Percentiles rank a stretch among this genome's conserved stretches.
Conservation (phyloP, 2,113 vertebrate genomes). For the Garra rufa region DNA sequence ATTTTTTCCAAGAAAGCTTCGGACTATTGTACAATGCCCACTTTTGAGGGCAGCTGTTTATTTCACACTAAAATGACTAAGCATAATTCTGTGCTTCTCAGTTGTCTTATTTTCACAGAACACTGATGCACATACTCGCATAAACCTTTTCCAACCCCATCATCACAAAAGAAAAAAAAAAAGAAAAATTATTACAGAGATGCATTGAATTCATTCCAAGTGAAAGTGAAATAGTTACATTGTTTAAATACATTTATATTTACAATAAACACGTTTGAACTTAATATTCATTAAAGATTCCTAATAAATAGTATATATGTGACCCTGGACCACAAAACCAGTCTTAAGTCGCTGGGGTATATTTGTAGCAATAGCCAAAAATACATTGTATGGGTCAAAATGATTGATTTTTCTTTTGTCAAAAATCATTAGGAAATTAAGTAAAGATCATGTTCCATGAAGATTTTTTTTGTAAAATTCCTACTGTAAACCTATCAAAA, state of each 20-base stretch:
- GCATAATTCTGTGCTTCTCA: slow-evolving; percentile 43
- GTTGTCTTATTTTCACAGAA: slow-evolving; percentile 50
- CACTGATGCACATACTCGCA: background rate
- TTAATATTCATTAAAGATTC: too few species aligned
- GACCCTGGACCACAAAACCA: too few species aligned
- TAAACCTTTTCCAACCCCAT: background rate
- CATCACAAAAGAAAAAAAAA: background rate
- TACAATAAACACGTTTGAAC: background rate
- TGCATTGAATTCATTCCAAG: background rate
- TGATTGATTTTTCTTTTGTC: too few species aligned
- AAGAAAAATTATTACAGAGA: background rate
- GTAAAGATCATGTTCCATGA: too few species aligned
- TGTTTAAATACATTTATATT: background rate
- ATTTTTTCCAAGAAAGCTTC: slow-evolving; percentile 48
- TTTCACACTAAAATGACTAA: slow-evolving; percentile 68
- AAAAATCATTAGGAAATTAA: too few species aligned
- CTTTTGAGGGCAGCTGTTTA: slow-evolving; percentile 61
- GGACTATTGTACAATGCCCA: slow-evolving; percentile 59
- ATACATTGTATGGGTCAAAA: too few species aligned
- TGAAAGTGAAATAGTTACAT: background rate
- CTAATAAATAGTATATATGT: too few species aligned
- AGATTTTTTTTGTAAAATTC: too few species aligned
- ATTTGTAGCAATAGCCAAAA: too few species aligned
- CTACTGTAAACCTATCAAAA: too few species aligned
- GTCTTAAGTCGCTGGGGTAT: too few species aligned